Conservation (phyloP, 37 sponge, comb jelly and placozoan species). For the Cladorhizidae sp. region DNA sequence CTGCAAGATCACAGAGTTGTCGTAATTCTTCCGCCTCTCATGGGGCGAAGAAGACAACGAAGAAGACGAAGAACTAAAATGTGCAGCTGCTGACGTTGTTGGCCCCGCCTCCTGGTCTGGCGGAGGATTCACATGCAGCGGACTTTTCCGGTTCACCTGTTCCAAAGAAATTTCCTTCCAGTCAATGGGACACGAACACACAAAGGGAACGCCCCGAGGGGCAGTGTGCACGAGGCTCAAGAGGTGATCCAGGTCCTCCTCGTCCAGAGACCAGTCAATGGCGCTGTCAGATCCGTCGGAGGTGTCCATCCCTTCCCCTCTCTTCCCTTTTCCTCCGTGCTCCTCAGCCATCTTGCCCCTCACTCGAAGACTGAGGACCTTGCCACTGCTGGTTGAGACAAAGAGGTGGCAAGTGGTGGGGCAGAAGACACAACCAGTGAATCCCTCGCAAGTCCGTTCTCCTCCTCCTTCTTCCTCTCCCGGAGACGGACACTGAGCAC, state of each 20-base stretch:
- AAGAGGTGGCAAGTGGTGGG: conserved; percentile 7
- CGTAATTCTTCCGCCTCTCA: background rate
- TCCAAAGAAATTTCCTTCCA: conserved; percentile 46
- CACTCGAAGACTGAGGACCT: background rate
- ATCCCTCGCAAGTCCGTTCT: background rate
- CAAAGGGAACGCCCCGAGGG: conserved; percentile 20
- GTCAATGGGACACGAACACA: conserved; percentile 3
- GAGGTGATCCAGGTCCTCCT: conserved; percentile 19
- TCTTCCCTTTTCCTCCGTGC: background rate
- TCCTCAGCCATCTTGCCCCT: background rate
- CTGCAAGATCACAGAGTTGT: conserved; percentile 23
- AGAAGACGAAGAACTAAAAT: too few species aligned
- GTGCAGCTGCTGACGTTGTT: background rate
- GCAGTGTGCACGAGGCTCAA: conserved; percentile 13
- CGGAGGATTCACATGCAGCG: conserved; percentile 23
- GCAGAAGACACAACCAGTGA: conserved; percentile 10
- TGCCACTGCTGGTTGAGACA: conserved; percentile 5
- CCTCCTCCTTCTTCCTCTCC: background rate
- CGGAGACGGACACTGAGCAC: background rate
- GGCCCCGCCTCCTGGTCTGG: background rate
- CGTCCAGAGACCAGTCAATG: conserved; percentile 2
- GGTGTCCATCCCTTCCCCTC: background rate
- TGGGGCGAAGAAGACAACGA: background rate
- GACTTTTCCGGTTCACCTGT: conserved; percentile 34
- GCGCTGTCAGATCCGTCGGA: background rate